These are phyloP conservation scores for Caenorhabditis brenneri DNA, from an alignment of 1,140 invertebrate genomes.

Conservation along the genomic window DNA sequence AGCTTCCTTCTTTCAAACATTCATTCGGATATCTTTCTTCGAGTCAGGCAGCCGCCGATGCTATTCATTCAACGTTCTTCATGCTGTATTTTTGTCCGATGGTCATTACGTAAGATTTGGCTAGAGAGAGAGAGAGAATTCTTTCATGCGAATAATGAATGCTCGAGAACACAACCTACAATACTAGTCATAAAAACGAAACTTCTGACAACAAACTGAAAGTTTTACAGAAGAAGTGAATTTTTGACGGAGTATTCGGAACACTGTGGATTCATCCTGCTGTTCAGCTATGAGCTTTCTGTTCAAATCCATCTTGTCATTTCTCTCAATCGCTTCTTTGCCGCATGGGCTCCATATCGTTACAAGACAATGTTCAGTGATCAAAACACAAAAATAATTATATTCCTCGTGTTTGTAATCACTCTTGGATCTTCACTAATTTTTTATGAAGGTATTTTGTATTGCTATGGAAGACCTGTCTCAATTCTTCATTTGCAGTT, in stretches of 20 bases:
- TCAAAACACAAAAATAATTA: background rate
- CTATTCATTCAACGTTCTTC: constrained; percentile 8
- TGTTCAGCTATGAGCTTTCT: constrained; percentile 12
- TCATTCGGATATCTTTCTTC: constrained; percentile 3
- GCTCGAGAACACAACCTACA: background rate
- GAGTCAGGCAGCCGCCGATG: background rate
- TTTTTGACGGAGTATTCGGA: constrained; percentile 2
- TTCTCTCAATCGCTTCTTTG: background rate
- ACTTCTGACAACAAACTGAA: no score
- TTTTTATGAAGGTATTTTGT: constrained; percentile 6
- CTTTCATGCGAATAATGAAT: no score
- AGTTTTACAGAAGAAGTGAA: background rate
- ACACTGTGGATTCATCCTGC: background rate
- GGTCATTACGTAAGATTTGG: background rate
- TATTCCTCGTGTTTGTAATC: background rate
- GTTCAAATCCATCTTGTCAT: constrained; percentile 16
- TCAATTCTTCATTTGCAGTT: background rate
- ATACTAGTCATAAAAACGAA: background rate
- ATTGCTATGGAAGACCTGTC: no score
- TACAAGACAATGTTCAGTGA: constrained; percentile 21
- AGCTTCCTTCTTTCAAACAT: background rate
- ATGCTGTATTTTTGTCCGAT: constrained; percentile 16
- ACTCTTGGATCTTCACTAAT: background rate
- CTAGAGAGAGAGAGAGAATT: background rate
- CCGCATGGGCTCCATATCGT: background rate